Evolutionary conservation across 2,888 invertebrate species (phyloP), one percentile per base, ranked within the genome.

Genomic region (Heteromyza rotundicornis): DNA sequence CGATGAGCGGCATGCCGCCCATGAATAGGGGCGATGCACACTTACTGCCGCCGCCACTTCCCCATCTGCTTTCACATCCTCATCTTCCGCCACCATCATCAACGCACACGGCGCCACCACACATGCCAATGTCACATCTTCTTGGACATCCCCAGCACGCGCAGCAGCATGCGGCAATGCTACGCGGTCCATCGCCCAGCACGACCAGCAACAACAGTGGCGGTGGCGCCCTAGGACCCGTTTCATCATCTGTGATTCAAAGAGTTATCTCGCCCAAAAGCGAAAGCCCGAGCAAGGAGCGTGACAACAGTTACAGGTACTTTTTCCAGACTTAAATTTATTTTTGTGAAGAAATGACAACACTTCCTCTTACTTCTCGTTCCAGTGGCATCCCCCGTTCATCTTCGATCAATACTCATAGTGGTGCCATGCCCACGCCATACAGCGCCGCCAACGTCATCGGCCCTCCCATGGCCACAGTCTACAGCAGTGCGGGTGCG

Each of bases 281-380:
- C 63, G 92, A 90, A 80, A 91, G 91, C 82, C 91, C 92, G 57
- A 89, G 86, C 73, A 87, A 92, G 75, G 94, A 94, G 82, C 87
- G 94, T 70, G 94, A 94, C 79, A 91, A 90, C 82, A 92, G 90
- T 83, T 94, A 92, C 85, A 93, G 93, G 94, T 94, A 86, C 16
- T 12, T n/a, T 27, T 24, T 12, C 20, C 20, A 3, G 17, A 24
- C n/a, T 27, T 14, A 24, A 32, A 35, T 36, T 27, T 7, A 35
- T 3, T 50, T 8, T 24, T 52, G 14, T 52, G n/a, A n/a, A n/a
- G n/a, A n/a, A n/a, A n/a, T n/a, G n/a, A n/a, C n/a, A n/a, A 14
- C 19, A 55, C 22, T 40, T 32, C 36, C 24, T 24, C 10, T 52
- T 7, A n/a, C 7, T 52, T 24, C 24, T n/a, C 52, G 17, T n/a